Evolutionary conservation across 92 coral and sea anemone species (phyloP).

Genomic region (Scolanthus callimorphus): DNA sequence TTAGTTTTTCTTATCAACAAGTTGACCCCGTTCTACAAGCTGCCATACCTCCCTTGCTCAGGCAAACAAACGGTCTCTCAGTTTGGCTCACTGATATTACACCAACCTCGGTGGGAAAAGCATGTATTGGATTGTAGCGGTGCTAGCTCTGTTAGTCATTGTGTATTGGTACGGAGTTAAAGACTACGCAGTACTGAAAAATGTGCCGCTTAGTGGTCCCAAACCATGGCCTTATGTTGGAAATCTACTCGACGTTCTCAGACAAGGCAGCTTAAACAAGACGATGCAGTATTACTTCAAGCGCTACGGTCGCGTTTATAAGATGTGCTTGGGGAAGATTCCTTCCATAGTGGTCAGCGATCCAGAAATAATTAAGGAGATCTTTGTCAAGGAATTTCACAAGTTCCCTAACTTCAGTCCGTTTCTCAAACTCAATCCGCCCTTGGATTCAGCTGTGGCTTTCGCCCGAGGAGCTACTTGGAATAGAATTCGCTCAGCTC

Average conservation of each 20-base stretch:
- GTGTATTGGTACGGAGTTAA: slow-evolving; percentile 63
- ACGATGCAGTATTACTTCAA: slow-evolving; percentile 55
- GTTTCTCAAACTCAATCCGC: slow-evolving; percentile 44
- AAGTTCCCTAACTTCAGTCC: too few species aligned
- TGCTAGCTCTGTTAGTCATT: slow-evolving; percentile 17
- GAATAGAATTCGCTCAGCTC: slow-evolving; percentile 48
- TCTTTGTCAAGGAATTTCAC: too few species aligned
- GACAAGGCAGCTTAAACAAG: slow-evolving; percentile 67
- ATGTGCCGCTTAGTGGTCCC: slow-evolving; percentile 45
- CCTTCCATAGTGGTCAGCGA: slow-evolving; percentile 46
- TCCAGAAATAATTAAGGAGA: too few species aligned
- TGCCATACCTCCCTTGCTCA: too few species aligned
- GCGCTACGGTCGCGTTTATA: too few species aligned
- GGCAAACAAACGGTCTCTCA: too few species aligned
- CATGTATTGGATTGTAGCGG: slow-evolving; percentile 9
- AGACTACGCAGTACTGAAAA: slow-evolving; percentile 32
- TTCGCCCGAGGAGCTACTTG: too few species aligned
- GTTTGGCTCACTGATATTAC: too few species aligned
- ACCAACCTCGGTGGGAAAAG: too few species aligned
- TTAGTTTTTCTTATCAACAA: too few species aligned
- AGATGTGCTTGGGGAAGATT: slow-evolving; percentile 53
- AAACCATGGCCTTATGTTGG: slow-evolving; percentile 73
- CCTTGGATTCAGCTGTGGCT: slow-evolving; percentile 18
- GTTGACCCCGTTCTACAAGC: too few species aligned
- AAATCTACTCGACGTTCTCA: slow-evolving; percentile 43